Conservation (phyloP, 2,797 vertebrate genomes). For the Acomys russatus region DNA sequence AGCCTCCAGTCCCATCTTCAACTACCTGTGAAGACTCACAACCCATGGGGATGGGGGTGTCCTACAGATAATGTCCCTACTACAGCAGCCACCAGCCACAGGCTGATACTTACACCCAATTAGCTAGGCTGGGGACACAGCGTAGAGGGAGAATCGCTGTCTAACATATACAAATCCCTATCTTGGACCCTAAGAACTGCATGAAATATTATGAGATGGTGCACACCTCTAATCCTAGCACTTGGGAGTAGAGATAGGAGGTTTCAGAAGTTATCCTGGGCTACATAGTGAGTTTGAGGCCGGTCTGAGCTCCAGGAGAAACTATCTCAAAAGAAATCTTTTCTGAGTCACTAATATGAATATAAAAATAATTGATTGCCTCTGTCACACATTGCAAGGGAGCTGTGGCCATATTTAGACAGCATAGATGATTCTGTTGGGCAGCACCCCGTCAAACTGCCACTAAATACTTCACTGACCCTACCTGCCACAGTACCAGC, state of each 20-base stretch:
- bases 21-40: background rate
- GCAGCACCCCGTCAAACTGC: rapidly evolving
- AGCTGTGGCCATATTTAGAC: background rate
- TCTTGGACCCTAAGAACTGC: too few relatives aligned
- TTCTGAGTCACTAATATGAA: background rate
- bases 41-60: background rate
- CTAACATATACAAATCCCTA: background rate
- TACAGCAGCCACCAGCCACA: background rate
- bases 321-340: background rate
- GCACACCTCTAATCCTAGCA: background rate
- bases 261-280: background rate
- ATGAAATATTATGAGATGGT: too few relatives aligned
- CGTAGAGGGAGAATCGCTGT: background rate
- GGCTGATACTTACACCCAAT: background rate
- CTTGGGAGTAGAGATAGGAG: background rate
- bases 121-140: background rate
- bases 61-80: background rate
- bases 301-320: background rate
- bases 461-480: background rate
- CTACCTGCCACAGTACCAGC: rapidly evolving
- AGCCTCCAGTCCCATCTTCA: background rate
- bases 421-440: background rate
- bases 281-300: background rate
- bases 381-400: background rate
- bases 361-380: background rate